Evolutionary conservation across 2,797 vertebrate species (phyloP).

Genomic region (Anabas testudineus): DNA sequence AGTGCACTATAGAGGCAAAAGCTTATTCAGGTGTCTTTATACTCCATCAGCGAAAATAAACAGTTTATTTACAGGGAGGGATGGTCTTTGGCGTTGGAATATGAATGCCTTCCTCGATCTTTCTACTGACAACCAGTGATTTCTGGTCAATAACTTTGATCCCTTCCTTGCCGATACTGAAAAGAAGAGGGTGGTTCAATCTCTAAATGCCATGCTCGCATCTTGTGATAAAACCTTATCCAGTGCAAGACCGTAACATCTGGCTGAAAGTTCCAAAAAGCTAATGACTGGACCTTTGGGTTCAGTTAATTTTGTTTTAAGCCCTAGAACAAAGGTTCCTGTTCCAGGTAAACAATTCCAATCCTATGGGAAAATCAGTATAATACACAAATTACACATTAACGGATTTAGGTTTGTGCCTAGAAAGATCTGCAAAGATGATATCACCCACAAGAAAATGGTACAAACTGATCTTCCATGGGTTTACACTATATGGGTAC

Average conservation of each 20-base stretch:
- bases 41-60: slow-evolving; percentile 25
- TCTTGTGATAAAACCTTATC: not conserved
- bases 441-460: too few relatives aligned
- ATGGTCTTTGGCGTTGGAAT: fast-evolving
- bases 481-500: too few relatives aligned
- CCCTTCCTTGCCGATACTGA: too few relatives aligned
- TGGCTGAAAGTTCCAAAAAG: not conserved
- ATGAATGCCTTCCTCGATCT: not conserved
- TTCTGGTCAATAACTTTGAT: slow-evolving; percentile 1
- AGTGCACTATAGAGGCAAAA: slow-evolving; percentile 5
- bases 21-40: slow-evolving; percentile 1
- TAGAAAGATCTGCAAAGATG: too few relatives aligned
- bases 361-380: too few relatives aligned
- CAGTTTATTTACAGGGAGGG: slow-evolving; percentile 7
- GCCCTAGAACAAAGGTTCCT: not conserved
- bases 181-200: too few relatives aligned
- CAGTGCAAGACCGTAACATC: not conserved
- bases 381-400: too few relatives aligned
- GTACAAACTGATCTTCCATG: too few relatives aligned
- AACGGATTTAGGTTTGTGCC: too few relatives aligned
- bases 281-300: not conserved
- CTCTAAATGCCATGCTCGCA: too few relatives aligned
- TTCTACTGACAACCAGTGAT: not conserved
- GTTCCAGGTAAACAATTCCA: not conserved
- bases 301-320: not conserved